Evolutionary conservation across 1,140 invertebrate species (phyloP), one percentile per base, ranked within the genome.

Genomic region (Drosophila trapezifrons): DNA sequence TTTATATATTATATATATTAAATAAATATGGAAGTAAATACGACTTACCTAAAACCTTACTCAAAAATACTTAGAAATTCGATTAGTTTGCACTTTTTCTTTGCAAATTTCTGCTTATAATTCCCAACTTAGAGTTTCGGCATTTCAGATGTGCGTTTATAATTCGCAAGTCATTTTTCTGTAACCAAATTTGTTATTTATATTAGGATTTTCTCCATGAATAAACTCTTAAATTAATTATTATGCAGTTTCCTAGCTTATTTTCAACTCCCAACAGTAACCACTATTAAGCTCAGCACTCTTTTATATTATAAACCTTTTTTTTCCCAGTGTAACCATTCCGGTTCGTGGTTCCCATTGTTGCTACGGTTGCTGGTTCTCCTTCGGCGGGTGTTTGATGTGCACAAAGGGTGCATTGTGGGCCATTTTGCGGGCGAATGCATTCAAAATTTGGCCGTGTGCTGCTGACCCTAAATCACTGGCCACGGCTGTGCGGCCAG

Each of bases 381-480:
- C 35, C 56, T 4, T 4, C 6, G n/a, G 12, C 8, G 10, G n/a
- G 27, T 13, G 32, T 13, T 52, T 52, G 57, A 55, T 38, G 42
- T 13, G 42, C 7, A 22, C 5, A 17, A 38, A 25, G 29, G 40
- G 12, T 29, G 74, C 63, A 54, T 65, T 78, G 74, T 73, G 62
- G 25, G 32, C 18, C 58, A 67, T 72, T 80, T 79, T 79, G 80
- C 62, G 76, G 80, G 47, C 46, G 57, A 64, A 63, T 66, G 65
- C 80, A 69, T 79, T 72, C 72, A 59, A 82, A 72, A 72, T 75
- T 80, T 69, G 66, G 65, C 62, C 76, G 49, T 83, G 78, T 76
- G 81, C 55, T 67, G 62, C 54, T 73, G 81, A 84, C 81, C 80
- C 81, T 84, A 85, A 84, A 84, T 84, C 81, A 84, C 66, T 84